phyloP scores from a whole-genome alignment of 2,888 invertebrate genomes.

The Pasiphila rectangulata region DNA sequence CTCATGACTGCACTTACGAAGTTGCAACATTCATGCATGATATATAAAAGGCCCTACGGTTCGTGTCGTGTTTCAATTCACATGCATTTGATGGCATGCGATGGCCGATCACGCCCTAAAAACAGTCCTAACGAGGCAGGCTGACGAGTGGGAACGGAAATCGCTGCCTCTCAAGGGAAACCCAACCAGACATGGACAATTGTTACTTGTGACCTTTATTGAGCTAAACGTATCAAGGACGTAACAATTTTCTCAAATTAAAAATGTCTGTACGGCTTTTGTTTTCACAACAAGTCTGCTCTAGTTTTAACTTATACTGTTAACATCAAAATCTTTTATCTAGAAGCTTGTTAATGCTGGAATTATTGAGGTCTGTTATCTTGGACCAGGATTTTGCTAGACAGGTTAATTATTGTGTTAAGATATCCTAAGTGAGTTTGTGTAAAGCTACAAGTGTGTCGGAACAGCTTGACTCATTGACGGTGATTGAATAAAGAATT shows the following conservation, averaged over 20 bases:
- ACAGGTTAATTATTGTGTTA: no score
- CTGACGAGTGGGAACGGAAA: slow-evolving; percentile 66
- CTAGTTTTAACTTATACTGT: background rate
- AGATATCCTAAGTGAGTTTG: slow-evolving; percentile 23
- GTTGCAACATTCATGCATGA: slow-evolving; percentile 1
- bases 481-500: slow-evolving; percentile 12
- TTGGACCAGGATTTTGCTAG: no score
- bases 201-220: slow-evolving; percentile 31
- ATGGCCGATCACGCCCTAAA: slow-evolving; percentile 76
- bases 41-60: slow-evolving; percentile 21
- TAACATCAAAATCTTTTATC: no score
- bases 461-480: slow-evolving; percentile 23
- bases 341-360: no score
- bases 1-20: slow-evolving; percentile 32
- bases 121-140: slow-evolving; percentile 68
- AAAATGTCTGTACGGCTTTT: slow-evolving; percentile 1
- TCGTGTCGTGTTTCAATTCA: slow-evolving; percentile 62
- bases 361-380: no score
- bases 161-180: slow-evolving; percentile 47
- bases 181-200: slow-evolving; percentile 47
- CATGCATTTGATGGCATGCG: slow-evolving; percentile 57
- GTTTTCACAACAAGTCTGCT: background rate
- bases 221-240: slow-evolving; percentile 1
- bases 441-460: slow-evolving; percentile 22
- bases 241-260: background rate